Conservation (phyloP, 2,113 vertebrate genomes). For the Micromys minutus region DNA sequence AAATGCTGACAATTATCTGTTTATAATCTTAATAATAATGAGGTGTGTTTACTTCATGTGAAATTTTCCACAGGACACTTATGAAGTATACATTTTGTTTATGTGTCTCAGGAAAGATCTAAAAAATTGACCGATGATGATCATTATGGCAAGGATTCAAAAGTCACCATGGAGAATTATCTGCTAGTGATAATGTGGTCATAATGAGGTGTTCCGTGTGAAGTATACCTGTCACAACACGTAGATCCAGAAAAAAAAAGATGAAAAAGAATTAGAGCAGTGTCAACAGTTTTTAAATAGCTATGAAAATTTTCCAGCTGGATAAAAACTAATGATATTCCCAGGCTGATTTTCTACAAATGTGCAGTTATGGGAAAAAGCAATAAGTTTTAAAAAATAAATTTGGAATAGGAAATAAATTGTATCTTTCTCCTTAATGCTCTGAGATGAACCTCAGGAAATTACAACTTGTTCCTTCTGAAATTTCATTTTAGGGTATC, state of each 20-base stretch:
- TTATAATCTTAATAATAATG: neutral
- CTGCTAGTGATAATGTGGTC: neutral
- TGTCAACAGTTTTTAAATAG: neutral
- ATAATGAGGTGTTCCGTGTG: neutral
- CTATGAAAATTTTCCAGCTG: neutral
- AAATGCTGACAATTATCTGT: neutral
- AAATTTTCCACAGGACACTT: neutral
- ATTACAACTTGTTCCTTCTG: neutral
- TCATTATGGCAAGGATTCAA: neutral
- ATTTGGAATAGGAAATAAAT: neutral
- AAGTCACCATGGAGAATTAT: neutral
- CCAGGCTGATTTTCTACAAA: neutral
- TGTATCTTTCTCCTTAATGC: neutral
- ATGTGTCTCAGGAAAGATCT: neutral
- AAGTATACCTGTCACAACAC: neutral
- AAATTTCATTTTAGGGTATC: neutral
- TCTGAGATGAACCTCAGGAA: constrained; percentile 23
- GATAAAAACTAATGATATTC: constrained; percentile 25
- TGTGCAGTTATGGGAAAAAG: constrained; percentile 24
- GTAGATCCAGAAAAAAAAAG: neutral
- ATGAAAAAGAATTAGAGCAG: neutral
- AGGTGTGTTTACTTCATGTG: neutral
- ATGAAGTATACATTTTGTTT: neutral
- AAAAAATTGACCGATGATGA: neutral
- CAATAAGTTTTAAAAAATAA: constrained; percentile 13